Percentiles rank a stretch among this genome's conserved stretches.
These are phyloP conservation scores for Acleris cristana DNA, from an alignment of 2,888 invertebrate genomes.

Conservation along the genomic window DNA sequence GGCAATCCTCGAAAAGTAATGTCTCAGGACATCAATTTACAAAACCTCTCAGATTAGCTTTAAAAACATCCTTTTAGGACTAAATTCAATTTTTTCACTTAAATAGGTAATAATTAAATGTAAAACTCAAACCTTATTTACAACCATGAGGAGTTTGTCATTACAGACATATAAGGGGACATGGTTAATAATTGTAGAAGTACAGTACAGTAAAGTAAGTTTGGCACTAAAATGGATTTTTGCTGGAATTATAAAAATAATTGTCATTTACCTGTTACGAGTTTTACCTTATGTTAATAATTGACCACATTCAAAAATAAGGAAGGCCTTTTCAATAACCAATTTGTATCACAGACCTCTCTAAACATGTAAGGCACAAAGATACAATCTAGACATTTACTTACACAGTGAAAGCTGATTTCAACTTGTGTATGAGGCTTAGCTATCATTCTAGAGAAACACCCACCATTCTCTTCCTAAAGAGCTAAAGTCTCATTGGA, in stretches of 20 bases:
- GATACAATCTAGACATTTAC: slow-evolving; percentile 28
- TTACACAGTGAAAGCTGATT: slow-evolving; percentile 45
- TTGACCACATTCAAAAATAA: slow-evolving; percentile 14
- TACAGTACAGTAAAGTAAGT: slow-evolving; percentile 9
- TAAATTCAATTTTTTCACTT: too few species aligned
- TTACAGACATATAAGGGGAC: not conserved
- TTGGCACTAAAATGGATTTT: slow-evolving; percentile 32
- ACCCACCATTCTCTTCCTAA: slow-evolving; percentile 40
- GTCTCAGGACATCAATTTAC: too few species aligned
- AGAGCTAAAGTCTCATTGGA: slow-evolving; percentile 42
- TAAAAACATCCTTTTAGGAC: too few species aligned
- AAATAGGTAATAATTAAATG: too few species aligned
- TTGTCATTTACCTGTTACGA: too few species aligned
- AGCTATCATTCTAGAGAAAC: slow-evolving; percentile 19
- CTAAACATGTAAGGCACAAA: slow-evolving; percentile 66
- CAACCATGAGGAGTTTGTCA: slow-evolving; percentile 5
- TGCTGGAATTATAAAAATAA: not conserved
- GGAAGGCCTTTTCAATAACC: slow-evolving; percentile 25
- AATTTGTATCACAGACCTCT: slow-evolving; percentile 62
- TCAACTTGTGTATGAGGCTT: slow-evolving; percentile 25
- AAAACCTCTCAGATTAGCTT: too few species aligned
- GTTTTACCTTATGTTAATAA: slow-evolving; percentile 3
- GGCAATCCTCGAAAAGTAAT: too few species aligned
- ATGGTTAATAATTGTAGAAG: not conserved
- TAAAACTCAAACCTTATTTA: slow-evolving; percentile 5